phyloP scores from a whole-genome alignment of 2,888 invertebrate genomes.

The Chromoteleia sp. region DNA sequence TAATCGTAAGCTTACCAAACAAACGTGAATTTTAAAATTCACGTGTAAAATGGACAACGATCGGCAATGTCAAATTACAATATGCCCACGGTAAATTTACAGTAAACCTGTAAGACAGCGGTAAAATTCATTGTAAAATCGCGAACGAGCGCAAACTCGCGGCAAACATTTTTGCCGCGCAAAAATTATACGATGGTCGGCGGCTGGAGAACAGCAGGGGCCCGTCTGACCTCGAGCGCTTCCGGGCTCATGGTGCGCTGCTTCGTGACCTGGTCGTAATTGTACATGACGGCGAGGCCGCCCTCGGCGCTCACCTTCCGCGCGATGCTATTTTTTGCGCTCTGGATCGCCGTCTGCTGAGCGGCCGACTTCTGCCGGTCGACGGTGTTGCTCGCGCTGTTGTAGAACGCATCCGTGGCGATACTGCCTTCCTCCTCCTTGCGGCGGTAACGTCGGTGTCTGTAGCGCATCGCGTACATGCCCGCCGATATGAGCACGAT shows the following conservation, averaged over 20 bases:
- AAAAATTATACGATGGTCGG: conserved; percentile 92
- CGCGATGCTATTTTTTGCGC: conserved; percentile 70
- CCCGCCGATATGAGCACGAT: conserved; percentile 78
- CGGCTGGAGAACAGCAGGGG: conserved; percentile 95
- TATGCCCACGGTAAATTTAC: no score
- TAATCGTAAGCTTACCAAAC: no score
- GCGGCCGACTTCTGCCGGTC: conserved; percentile 57
- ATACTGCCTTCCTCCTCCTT: conserved; percentile 81
- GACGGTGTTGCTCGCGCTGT: conserved; percentile 57
- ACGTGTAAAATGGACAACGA: no score
- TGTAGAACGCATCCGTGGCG: conserved; percentile 82
- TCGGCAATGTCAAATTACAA: no score
- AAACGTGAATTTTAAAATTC: no score
- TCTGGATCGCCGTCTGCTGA: conserved; percentile 51
- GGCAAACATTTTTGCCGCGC: no score
- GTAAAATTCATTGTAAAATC: no score
- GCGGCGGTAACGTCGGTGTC: conserved; percentile 77
- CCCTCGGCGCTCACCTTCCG: conserved; percentile 76
- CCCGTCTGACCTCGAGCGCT: conserved; percentile 95
- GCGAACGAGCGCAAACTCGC: no score
- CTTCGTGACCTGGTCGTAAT: conserved; percentile 82
- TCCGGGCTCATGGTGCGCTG: conserved; percentile 87
- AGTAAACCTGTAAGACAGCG: no score
- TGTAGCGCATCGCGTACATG: conserved; percentile 77
- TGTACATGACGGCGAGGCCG: conserved; percentile 81